Conservation (phyloP, 2,797 vertebrate species). For the Enteromius radiatus region DNA sequence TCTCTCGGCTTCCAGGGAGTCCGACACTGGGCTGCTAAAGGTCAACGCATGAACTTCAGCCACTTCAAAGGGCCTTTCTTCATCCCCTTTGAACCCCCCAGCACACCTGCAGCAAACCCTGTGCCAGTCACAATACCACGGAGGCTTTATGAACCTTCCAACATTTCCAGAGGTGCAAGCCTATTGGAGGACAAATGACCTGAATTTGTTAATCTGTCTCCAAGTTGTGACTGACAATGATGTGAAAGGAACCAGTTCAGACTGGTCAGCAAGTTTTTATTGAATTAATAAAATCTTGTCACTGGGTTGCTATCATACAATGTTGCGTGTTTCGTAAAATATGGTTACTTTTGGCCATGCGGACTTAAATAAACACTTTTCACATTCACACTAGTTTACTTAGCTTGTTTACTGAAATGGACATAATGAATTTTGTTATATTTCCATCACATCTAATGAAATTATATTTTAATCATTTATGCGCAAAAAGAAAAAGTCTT, state of each 20-base stretch:
- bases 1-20: conserved; percentile 39
- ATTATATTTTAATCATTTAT: not conserved
- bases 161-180: conserved; percentile 21
- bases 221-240: conserved; percentile 13
- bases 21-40: conserved; percentile 42
- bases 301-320: not conserved
- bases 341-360: not conserved
- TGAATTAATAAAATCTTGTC: not conserved
- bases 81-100: conserved; percentile 41
- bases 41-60: conserved; percentile 46
- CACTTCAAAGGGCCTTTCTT: conserved; percentile 48
- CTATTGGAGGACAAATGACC: conserved; percentile 17
- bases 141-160: conserved; percentile 35
- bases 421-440: not conserved
- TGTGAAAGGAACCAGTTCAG: not conserved
- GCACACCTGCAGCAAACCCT: conserved; percentile 41
- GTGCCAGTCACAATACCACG: conserved; percentile 26
- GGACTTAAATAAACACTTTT: not conserved
- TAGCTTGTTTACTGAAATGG: not conserved
- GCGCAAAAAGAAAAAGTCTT: not conserved
- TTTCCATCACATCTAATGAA: not conserved
- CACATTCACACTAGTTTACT: not conserved
- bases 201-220: conserved; percentile 27
- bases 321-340: not conserved
- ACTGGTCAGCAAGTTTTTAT: not conserved